These are phyloP conservation scores for Bugula neritina DNA, from an alignment of 2,888 invertebrate species.

Conservation along the genomic window DNA sequence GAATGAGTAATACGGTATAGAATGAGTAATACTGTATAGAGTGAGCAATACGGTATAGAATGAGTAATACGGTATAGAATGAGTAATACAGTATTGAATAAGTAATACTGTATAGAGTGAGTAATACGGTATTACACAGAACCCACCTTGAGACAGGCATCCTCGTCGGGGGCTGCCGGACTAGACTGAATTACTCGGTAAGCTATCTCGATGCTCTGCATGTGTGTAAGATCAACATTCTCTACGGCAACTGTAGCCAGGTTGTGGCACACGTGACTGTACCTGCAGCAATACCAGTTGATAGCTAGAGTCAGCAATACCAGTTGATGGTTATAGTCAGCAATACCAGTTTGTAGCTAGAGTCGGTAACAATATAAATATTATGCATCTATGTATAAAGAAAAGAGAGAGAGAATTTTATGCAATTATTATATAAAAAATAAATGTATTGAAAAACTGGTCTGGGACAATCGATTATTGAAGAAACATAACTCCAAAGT, in stretches of 20 bases:
- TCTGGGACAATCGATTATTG: too few relatives aligned
- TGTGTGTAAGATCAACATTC: neutral
- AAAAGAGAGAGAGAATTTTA: too few relatives aligned
- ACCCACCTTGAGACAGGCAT: constrained; percentile 21
- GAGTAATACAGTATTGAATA: too few relatives aligned
- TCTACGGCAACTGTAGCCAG: constrained; percentile 24
- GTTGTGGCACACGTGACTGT: constrained; percentile 17
- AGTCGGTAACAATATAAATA: too few relatives aligned
- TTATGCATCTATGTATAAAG: too few relatives aligned
- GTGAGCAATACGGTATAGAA: too few relatives aligned
- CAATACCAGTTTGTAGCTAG: too few relatives aligned
- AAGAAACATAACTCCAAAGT: too few relatives aligned
- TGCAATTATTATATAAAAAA: too few relatives aligned
- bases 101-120: neutral
- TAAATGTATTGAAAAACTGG: too few relatives aligned
- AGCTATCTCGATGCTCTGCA: constrained; percentile 15
- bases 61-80: neutral
- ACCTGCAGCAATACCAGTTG: neutral
- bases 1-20: neutral
- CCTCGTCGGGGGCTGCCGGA: constrained; percentile 18
- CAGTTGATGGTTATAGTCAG: too few relatives aligned
- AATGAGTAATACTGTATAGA: neutral
- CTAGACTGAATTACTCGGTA: constrained; percentile 8
- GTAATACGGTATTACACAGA: neutral
- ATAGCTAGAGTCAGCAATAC: too few relatives aligned